Evolutionary conservation across 2,888 invertebrate genomes (phyloP).

Genomic region (Hedya salicella): DNA sequence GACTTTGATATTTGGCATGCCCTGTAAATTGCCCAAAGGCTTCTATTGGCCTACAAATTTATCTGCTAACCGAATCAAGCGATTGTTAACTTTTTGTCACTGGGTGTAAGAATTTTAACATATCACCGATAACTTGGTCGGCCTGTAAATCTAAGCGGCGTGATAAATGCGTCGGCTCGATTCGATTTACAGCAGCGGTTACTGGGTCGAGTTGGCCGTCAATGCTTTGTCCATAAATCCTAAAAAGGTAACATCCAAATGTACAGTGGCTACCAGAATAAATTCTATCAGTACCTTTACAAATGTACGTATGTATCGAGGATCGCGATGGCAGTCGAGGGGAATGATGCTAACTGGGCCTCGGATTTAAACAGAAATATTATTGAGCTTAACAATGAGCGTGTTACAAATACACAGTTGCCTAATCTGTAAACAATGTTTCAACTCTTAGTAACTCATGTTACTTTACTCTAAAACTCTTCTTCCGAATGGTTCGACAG

Average conservation of each 20-base stretch:
- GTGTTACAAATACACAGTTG: too few relatives aligned
- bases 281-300: not conserved
- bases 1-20: slow-evolving; percentile 15
- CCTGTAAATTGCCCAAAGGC: slow-evolving; percentile 10
- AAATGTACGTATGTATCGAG: too few relatives aligned
- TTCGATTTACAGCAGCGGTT: slow-evolving; percentile 47
- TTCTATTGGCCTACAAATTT: slow-evolving; percentile 6
- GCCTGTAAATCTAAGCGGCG: slow-evolving; percentile 32
- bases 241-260: slow-evolving; percentile 48
- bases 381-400: too few relatives aligned
- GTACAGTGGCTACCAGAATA: slow-evolving; percentile 4
- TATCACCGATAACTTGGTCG: not conserved
- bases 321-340: too few relatives aligned
- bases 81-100: slow-evolving; percentile 5
- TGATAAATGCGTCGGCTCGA: slow-evolving; percentile 45
- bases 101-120: not conserved
- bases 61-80: not conserved
- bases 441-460: too few relatives aligned
- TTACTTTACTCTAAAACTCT: too few relatives aligned
- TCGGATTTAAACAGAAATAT: too few relatives aligned
- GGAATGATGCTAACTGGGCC: not conserved
- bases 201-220: slow-evolving; percentile 44
- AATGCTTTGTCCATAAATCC: slow-evolving; percentile 45
- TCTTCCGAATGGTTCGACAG: too few relatives aligned
- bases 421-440: too few relatives aligned